Evolutionary conservation across 2,888 invertebrate species (phyloP), one percentile per base, ranked within the genome.

Genomic region (Scaptomyza parva): DNA sequence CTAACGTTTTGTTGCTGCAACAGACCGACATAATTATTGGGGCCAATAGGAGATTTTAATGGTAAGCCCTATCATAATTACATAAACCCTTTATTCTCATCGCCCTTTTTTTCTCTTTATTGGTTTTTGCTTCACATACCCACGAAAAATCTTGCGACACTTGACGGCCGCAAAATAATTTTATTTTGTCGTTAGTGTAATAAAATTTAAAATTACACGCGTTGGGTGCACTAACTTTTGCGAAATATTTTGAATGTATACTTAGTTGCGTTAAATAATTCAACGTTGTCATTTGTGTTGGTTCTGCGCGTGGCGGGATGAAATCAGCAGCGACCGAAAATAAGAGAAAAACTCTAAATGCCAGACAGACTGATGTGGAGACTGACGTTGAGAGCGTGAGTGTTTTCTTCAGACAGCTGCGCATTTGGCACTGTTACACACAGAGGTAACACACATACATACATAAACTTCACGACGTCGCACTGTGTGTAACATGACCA

Each of bases 201-300:
- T 69, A 51, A 78, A 66, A 33, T 79, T 76, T 62, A 70, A 79
- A 78, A 53, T 79, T 65, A 62, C n/a, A 33, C 33, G 6, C 44
- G 55, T 26, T 18, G n/a, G 14, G 47, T 47, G 33, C 55, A 24
- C 12, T 57, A 55, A 57, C 54, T 57, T 48, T 72, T 41, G 54
- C 30, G 20, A 74, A 71, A 68, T 81, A 70, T 88, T 85, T 85
- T 85, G 51, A 76, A 81, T 85, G 84, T 79, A 87, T 85, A 84
- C 84, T 84, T 88, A 88, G 79, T 70, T 70, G 88, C 86, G 86
- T 88, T 82, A 83, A 88, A 82, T 80, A 82, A 88, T 82, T 88
- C 87, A 88, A 86, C 88, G 78, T 82, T 85, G 78, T 78, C 88
- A 83, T 83, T 87, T 83, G 84, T 60, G 57, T 58, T 70, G 54